Evolutionary conservation across 1,140 invertebrate species (phyloP).

Genomic region (Atta texana): DNA sequence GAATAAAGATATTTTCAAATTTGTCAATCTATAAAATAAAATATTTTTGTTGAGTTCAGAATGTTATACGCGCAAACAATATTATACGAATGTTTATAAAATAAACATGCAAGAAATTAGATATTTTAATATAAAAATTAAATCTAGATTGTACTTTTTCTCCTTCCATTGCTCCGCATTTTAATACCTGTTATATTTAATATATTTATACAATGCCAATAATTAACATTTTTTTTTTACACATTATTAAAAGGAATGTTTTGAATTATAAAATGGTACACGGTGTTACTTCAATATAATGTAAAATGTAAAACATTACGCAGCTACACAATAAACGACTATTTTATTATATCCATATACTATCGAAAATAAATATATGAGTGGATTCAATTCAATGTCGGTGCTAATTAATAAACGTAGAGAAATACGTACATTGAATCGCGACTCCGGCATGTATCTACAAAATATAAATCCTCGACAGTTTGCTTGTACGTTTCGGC

Average conservation of each 20-base stretch:
- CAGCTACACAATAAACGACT: neutral
- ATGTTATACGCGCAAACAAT: neutral
- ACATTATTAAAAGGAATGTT: neutral
- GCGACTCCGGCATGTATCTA: neutral
- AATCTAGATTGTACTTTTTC: too few relatives aligned
- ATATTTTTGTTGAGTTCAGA: neutral
- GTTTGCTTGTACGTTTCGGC: neutral
- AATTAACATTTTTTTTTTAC: neutral
- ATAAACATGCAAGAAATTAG: neutral
- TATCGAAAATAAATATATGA: neutral
- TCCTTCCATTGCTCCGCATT: neutral
- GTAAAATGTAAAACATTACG: neutral
- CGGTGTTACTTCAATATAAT: too few relatives aligned
- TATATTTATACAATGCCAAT: too few relatives aligned
- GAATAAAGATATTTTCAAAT: neutral
- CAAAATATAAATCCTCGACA: constrained; percentile 16
- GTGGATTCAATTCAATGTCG: neutral
- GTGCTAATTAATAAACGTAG: neutral
- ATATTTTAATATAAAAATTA: neutral
- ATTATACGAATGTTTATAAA: neutral
- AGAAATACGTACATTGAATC: neutral
- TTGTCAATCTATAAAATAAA: constrained; percentile 7
- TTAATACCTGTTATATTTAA: neutral
- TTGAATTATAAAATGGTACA: neutral
- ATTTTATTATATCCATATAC: neutral